Base-by-base conservation (phyloP, 2,888 invertebrate species). In the Himalopsyche tibetana region DNA sequence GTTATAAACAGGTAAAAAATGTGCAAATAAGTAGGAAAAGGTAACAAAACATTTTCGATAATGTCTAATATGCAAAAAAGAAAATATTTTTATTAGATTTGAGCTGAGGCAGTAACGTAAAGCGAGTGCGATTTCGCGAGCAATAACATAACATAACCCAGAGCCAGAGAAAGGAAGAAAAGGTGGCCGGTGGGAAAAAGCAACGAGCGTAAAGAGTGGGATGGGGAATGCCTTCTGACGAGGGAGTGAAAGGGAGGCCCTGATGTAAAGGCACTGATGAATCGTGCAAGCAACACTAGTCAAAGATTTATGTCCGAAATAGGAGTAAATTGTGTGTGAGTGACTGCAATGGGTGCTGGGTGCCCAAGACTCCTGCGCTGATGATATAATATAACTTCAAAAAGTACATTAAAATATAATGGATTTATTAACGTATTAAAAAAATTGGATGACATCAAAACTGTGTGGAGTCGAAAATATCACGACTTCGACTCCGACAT, bases 231-330 rank as follows among this genome's bases (percentile, higher is more conserved):
- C 63, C 63, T 63, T 42, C 56, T 83, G 83, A 88, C 83, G 84
- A 83, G 84, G 87, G 87, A 86, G 89, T 56, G 69, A 63, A 80
- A 85, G 83, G 82, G 83, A 74, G 86, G 80, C 84, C 55, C 85
- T 82, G 87, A 87, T 85, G 86, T 56, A 84, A 85, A 90, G 92
- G 92, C 91, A 91, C 93, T 93, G 92, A 92, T 92, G 92, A 91
- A 92, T 92, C 91, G 91, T 90, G 90, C 90, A 89, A 90, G 90
- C 90, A 88, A 88, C 88, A 88, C 88, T 84, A 87, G 89, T 90
- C 91, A 91, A 91, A 92, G 92, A 92, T 92, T 92, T 92, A 92
- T 92, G 91, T 91, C 91, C 91, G 90, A 89, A 89, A 89, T 90
- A 90, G 90, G 90, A 91, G 91, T 91, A 91, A 92, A 92, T 92